These are phyloP conservation scores for Andrena hattorfiana DNA, from an alignment of 2,888 invertebrate genomes.

Conservation along the genomic window DNA sequence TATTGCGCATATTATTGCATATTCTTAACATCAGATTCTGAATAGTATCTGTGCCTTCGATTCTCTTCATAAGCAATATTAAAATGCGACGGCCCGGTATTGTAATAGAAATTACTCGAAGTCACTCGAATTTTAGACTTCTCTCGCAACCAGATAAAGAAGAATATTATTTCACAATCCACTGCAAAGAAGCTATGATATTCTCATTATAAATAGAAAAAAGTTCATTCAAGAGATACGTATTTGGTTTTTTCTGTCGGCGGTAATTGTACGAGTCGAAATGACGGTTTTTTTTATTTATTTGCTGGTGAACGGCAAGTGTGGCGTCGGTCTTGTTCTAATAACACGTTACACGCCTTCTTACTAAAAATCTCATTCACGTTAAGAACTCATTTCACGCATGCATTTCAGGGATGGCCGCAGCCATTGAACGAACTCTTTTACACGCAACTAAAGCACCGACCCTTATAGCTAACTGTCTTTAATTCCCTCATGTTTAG, in stretches of 20 bases:
- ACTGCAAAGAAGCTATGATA: background rate
- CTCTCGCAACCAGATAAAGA: background rate
- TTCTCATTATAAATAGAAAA: background rate
- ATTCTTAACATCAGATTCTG: background rate
- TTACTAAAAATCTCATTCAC: slow-evolving; percentile 72
- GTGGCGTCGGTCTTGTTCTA: slow-evolving; percentile 50
- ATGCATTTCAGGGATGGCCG: slow-evolving; percentile 60
- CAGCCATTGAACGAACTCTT: slow-evolving; percentile 54
- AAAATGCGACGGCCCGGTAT: background rate
- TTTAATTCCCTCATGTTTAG: slow-evolving; percentile 16
- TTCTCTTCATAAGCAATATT: background rate
- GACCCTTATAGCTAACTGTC: slow-evolving; percentile 37
- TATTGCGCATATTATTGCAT: background rate
- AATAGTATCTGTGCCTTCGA: background rate
- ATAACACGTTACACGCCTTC: slow-evolving; percentile 62
- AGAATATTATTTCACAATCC: slow-evolving; percentile 7
- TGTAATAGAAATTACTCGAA: background rate
- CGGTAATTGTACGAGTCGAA: slow-evolving; percentile 26
- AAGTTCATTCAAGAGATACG: slow-evolving; percentile 8
- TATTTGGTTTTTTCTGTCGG: background rate
- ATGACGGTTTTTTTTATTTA: slow-evolving; percentile 23
- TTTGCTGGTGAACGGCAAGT: slow-evolving; percentile 8
- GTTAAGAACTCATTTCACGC: slow-evolving; percentile 78
- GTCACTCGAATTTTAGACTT: background rate
- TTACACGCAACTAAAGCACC: slow-evolving; percentile 62